Evolutionary conservation across 2,888 invertebrate species (phyloP).

Genomic region (Catonia carolina): DNA sequence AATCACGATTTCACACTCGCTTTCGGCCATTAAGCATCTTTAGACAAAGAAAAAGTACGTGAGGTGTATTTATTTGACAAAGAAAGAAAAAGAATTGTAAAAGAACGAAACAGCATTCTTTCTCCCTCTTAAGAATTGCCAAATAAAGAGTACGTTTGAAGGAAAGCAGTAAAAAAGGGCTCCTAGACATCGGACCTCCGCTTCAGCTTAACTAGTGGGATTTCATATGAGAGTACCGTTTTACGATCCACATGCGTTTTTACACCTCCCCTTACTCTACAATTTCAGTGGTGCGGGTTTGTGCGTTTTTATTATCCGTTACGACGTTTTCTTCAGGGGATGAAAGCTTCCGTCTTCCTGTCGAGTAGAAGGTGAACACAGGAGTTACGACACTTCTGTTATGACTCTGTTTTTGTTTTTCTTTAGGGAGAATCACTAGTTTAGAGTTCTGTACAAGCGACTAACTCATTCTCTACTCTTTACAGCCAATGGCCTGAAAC

Average conservation of each 20-base stretch:
- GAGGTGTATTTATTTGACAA: too few relatives aligned
- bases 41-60: neutral
- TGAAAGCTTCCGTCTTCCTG: too few relatives aligned
- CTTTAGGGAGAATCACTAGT: too few relatives aligned
- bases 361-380: neutral
- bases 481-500: too few relatives aligned
- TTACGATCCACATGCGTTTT: conserved; percentile 14
- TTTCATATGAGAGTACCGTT: neutral
- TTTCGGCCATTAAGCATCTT: neutral
- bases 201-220: neutral
- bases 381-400: conserved; percentile 14
- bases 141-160: conserved; percentile 1
- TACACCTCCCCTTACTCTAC: conserved; percentile 5
- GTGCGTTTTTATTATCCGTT: conserved; percentile 11
- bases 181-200: neutral
- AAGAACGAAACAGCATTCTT: neutral
- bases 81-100: too few relatives aligned
- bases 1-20: conserved; percentile 8
- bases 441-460: too few relatives aligned
- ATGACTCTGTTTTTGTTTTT: neutral
- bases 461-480: too few relatives aligned
- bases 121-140: neutral
- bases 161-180: neutral
- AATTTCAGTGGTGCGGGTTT: conserved; percentile 7
- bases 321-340: conserved; percentile 1